phyloP scores from a whole-genome alignment of 1,140 invertebrate species.

The Neodiprion lecontei region DNA sequence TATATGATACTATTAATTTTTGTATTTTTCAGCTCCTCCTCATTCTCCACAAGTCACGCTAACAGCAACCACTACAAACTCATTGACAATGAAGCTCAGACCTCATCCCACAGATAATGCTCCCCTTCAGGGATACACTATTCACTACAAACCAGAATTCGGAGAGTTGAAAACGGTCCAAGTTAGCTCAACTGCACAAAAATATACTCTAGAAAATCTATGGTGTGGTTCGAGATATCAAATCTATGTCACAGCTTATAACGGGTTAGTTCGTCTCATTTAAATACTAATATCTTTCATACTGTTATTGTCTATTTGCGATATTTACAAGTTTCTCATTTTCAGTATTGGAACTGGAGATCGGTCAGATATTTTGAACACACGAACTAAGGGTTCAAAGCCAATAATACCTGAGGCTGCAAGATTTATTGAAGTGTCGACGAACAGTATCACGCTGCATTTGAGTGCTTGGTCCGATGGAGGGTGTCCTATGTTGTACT shows the following conservation, averaged over 20 bases:
- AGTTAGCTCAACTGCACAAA: conserved; percentile 76
- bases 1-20: conserved; percentile 10
- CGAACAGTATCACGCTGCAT: conserved; percentile 89
- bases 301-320: conserved; percentile 18
- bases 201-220: conserved; percentile 85
- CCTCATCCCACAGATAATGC: conserved; percentile 77
- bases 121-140: conserved; percentile 85
- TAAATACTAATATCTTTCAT: background rate
- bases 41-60: conserved; percentile 82
- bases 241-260: conserved; percentile 89
- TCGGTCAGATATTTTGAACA: conserved; percentile 84
- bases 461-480: conserved; percentile 93
- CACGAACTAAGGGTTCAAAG: conserved; percentile 86
- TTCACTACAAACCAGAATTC: conserved; percentile 92
- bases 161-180: conserved; percentile 91
- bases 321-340: conserved; percentile 17
- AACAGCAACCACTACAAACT: conserved; percentile 84
- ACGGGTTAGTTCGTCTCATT: conserved; percentile 68
- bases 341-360: conserved; percentile 87
- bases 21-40: conserved; percentile 72
- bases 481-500: conserved; percentile 94
- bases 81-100: conserved; percentile 80
- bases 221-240: conserved; percentile 92
- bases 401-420: conserved; percentile 88
- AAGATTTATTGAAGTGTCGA: conserved; percentile 91